A percentile compares a stretch with the other conserved stretches of the same genome.
phyloP scores from a whole-genome alignment of 2,797 vertebrate genomes.

The Sebastes baramenuke region DNA sequence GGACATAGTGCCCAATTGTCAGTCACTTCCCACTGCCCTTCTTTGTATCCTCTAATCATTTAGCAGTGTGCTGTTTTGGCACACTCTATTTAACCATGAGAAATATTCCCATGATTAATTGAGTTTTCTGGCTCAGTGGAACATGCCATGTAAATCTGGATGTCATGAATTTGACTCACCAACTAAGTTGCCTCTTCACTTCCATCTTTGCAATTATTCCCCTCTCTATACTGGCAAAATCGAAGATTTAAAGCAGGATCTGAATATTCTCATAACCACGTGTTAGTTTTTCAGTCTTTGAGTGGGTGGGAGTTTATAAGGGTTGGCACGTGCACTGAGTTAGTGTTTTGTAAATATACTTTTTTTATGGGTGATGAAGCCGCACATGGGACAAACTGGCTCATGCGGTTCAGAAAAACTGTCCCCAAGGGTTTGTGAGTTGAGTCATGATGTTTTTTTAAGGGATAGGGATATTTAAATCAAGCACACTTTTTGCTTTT shows the following conservation, averaged over 20 bases:
- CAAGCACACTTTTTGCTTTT: background rate
- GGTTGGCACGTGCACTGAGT: conserved; percentile 3
- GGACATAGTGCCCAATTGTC: conserved; percentile 20
- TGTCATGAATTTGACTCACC: background rate
- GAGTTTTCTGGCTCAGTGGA: background rate
- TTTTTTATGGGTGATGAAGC: conserved; percentile 27
- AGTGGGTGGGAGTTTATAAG: background rate
- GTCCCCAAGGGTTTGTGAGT: conserved; percentile 12
- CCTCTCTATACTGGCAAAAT: background rate
- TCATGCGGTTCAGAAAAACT: conserved; percentile 18
- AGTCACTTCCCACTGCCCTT: conserved; percentile 12
- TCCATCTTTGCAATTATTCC: background rate
- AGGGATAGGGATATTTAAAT: conserved; percentile 20
- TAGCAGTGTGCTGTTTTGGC: conserved; percentile 24
- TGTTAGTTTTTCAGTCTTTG: background rate
- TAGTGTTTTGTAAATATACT: conserved; percentile 39
- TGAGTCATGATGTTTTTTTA: conserved; percentile 35
- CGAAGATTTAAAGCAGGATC: background rate
- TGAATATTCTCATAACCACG: background rate
- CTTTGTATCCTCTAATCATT: conserved; percentile 41
- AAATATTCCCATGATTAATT: background rate
- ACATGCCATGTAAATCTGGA: background rate
- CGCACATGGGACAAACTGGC: conserved; percentile 12
- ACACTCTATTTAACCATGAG: background rate
- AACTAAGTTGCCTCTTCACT: background rate